These are phyloP conservation scores for Cyanoliseus patagonus DNA, from an alignment of 2,113 vertebrate species.

Conservation along the genomic window DNA sequence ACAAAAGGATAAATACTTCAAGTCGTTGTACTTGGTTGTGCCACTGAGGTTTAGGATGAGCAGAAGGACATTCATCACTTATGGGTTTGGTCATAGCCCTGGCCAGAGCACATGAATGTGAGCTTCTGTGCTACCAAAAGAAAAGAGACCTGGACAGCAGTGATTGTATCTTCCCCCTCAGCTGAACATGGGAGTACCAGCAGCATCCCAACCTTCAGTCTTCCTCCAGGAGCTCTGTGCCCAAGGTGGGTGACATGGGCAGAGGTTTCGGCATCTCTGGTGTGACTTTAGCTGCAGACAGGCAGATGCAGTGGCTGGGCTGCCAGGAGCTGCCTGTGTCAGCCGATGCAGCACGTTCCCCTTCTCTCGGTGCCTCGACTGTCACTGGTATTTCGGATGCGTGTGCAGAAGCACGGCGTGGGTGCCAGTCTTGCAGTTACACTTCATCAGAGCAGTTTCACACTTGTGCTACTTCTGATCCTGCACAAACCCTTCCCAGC, in stretches of 20 bases:
- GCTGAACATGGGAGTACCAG: not conserved
- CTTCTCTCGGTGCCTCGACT: not conserved
- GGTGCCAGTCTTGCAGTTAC: not conserved
- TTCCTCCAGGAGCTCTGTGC: not conserved
- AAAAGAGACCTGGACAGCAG: not conserved
- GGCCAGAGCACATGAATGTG: not conserved
- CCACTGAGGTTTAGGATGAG: not conserved
- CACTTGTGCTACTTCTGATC: not conserved
- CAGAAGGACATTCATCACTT: not conserved
- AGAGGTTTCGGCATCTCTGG: not conserved
- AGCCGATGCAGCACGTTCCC: not conserved
- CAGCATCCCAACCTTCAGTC: not conserved
- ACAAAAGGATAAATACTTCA: accelerated
- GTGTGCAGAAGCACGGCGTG: not conserved
- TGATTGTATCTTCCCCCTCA: not conserved
- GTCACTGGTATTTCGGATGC: accelerated
- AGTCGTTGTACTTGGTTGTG: not conserved
- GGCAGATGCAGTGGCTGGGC: not conserved
- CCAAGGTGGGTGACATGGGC: not conserved
- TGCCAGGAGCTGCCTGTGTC: not conserved
- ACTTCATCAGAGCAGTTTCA: conserved; percentile 16
- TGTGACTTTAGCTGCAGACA: not conserved
- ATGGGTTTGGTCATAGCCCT: accelerated
- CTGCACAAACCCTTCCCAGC: not conserved
- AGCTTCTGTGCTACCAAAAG: not conserved